Base-by-base conservation (phyloP, 2,113 vertebrate genomes). In the Oenanthe oenanthe region DNA sequence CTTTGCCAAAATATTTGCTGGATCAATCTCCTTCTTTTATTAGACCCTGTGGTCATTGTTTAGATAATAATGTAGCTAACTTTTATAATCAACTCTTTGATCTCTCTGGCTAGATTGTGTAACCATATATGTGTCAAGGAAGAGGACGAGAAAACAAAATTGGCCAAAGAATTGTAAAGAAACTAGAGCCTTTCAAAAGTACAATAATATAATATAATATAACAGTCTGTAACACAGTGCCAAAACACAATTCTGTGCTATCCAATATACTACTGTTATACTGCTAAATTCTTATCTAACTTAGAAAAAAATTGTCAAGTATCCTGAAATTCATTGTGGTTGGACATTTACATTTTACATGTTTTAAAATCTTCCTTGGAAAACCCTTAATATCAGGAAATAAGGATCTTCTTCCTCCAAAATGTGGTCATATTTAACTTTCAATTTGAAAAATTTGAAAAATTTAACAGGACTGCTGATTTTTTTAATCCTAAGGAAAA, bases 391-490 rank as follows among this genome's bases (percentile, higher is more conserved):
- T 65, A 66, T 70, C 34, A 78, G 20, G 29, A 78, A 68, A 51
- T 48, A 8, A 48, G 13, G 9, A 40, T 22, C 47, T 78, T n/a
- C n/a, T 54, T 58, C 4, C 16, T 17, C 2, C 7, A 63, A 67
- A 79, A 53, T 24, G 3, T 20, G 6, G 4, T 38, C 6, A 34
- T 76, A 65, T 67, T 79, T 43, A 82, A 16, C 6, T 43, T 22
- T 31, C 3, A n/a, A 58, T 16, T 4, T 21, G 36, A 86, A 61
- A 74, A n/a, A 58, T 16, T 4, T 21, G 36, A 86, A 61, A 74
- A 56, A 6, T 1, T n/a, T 45, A 38, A 12, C 3, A 9, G 3
- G 5, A 31, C 4, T 24, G 3, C 7, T 36, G 18, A 21, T 71
- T 66, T 83, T 80, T 80, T 89, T 31, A 72, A 14, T 28, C 5